Evolutionary conservation across 2,888 invertebrate species (phyloP).

Genomic region (Zootermopsis nevadensis): DNA sequence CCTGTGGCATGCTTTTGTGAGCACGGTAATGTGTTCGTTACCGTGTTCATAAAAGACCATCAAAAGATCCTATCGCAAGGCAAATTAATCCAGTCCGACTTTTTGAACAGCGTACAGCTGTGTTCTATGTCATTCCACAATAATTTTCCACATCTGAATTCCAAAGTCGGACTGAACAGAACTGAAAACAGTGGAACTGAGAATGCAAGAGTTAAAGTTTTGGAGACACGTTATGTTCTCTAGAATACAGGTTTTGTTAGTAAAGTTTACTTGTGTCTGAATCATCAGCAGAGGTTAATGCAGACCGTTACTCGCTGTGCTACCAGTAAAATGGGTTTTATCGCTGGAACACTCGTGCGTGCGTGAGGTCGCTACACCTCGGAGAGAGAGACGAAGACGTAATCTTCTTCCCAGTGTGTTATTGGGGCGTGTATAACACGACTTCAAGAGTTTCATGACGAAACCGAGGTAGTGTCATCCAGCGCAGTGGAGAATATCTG

Average conservation of each 20-base stretch:
- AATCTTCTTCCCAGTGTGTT: conserved; percentile 14
- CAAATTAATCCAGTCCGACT: too few species aligned
- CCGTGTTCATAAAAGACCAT: too few species aligned
- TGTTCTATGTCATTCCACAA: too few species aligned
- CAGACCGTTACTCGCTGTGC: conserved; percentile 9
- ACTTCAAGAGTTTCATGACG: conserved; percentile 2
- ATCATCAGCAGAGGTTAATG: conserved; percentile 28
- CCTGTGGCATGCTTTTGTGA: too few species aligned
- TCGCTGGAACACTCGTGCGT: conserved; percentile 17
- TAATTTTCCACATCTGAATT: too few species aligned
- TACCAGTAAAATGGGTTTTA: conserved; percentile 26
- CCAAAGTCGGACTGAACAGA: too few species aligned
- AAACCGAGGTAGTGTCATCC: not conserved
- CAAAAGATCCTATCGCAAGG: too few species aligned
- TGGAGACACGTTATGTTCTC: not conserved
- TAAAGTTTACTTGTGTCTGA: not conserved
- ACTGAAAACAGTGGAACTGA: too few species aligned
- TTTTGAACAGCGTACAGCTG: too few species aligned
- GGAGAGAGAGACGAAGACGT: not conserved
- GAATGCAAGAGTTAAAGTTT: not conserved
- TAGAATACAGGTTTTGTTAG: not conserved
- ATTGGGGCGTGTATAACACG: not conserved
- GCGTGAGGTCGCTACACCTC: not conserved
- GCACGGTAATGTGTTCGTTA: too few species aligned
- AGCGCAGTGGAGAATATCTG: not conserved